A percentile compares a stretch with the other conserved stretches of the same genome.
Evolutionary conservation across 1,140 invertebrate species (phyloP).

Genomic region (Latrodectus geometricus): DNA sequence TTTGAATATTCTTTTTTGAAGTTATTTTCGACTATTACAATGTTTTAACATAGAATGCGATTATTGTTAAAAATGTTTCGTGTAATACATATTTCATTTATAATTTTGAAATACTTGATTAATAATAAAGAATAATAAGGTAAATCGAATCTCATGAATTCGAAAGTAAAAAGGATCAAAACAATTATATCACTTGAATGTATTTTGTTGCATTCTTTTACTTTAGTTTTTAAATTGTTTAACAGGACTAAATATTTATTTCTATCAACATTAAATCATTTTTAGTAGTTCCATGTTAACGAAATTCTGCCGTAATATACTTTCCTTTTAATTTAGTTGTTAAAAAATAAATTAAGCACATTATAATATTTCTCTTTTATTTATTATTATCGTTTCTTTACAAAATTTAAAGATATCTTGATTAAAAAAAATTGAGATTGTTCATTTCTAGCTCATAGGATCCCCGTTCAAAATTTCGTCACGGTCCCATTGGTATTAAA

Average conservation of each 20-base stretch:
- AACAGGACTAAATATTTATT: too few species aligned
- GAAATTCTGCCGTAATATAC: too few species aligned
- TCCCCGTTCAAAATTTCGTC: not conserved
- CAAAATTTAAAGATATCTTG: not conserved
- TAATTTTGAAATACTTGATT: not conserved
- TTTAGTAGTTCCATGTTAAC: too few species aligned
- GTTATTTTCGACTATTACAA: not conserved
- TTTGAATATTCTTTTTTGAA: not conserved
- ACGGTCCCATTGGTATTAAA: not conserved
- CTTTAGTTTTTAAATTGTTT: too few species aligned
- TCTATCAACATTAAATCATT: too few species aligned
- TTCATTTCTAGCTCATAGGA: not conserved
- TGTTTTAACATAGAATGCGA: not conserved
- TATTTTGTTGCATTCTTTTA: too few species aligned
- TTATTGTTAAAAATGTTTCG: not conserved
- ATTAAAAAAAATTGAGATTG: not conserved
- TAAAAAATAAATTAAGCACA: not conserved
- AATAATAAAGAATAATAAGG: not conserved
- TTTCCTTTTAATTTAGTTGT: too few species aligned
- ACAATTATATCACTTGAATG: too few species aligned
- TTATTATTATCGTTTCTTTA: not conserved
- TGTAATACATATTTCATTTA: not conserved
- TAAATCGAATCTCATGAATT: too few species aligned
- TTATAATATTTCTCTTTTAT: not conserved
- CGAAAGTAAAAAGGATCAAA: too few species aligned